Percentiles rank a stretch among this genome's conserved stretches.
Conservation (phyloP, 2,113 vertebrate genomes). For the Dascyllus trimaculatus region DNA sequence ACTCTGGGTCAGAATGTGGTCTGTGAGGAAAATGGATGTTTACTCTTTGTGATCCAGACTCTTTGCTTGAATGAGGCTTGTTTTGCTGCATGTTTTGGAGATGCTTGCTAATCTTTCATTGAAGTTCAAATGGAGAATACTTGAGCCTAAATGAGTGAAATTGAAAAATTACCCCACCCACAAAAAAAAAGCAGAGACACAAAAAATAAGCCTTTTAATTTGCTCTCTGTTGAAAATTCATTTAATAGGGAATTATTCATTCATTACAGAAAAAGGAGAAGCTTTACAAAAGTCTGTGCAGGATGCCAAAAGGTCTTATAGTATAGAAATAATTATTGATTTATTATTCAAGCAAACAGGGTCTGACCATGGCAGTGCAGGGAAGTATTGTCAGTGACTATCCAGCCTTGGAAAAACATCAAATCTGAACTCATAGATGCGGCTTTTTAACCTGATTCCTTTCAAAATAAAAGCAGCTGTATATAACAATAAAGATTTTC, state of each 20-base stretch:
- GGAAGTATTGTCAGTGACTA: slow-evolving; percentile 57
- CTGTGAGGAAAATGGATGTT: background rate
- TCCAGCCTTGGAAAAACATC: background rate
- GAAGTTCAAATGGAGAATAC: slow-evolving; percentile 12
- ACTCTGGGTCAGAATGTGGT: background rate
- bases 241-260: slow-evolving; percentile 76
- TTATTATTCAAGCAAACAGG: slow-evolving; percentile 46
- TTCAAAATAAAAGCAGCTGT: background rate
- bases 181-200: slow-evolving; percentile 7
- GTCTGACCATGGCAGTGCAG: slow-evolving; percentile 21
- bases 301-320: slow-evolving; percentile 54
- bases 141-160: slow-evolving; percentile 8
- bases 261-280: slow-evolving; percentile 73
- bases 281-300: slow-evolving; percentile 73
- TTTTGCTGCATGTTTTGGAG: background rate
- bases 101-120: slow-evolving; percentile 5
- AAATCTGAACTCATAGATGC: slow-evolving; percentile 5
- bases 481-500: background rate
- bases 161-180: no score
- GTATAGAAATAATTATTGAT: slow-evolving; percentile 41
- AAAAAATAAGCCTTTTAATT: slow-evolving; percentile 6
- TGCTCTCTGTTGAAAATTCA: slow-evolving; percentile 56
- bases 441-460: slow-evolving; percentile 2
- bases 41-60: background rate
- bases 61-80: background rate